Evolutionary conservation across 2,797 vertebrate species (phyloP), one percentile per base, ranked within the genome.

Genomic region (Chromobotia macracanthus): DNA sequence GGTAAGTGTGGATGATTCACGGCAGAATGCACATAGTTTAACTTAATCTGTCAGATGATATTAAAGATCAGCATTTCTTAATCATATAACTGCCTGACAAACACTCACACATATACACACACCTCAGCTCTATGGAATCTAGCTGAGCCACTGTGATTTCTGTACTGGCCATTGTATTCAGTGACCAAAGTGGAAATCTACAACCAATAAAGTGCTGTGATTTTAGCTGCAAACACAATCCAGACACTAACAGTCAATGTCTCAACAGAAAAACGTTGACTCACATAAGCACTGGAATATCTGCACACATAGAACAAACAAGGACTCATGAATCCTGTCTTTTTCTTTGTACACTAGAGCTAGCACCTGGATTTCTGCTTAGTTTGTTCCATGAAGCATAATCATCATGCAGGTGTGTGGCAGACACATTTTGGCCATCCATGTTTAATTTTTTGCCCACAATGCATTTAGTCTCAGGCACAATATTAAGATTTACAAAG

Each of bases 331-430:
- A 78, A 73, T 72, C 53, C 65, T 19, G 38, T 38, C 51, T 53
- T 13, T 68, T 11, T 28, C 51, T 6, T 46, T 35, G 61, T 19
- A 71, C 38, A 46, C 66, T 25, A 71, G 56, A 38, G 48, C 51
- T 71, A 56, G 56, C 76, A 78, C 76, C 76, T 63, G 67, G 76
- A 78, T 63, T 78, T 70, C 28, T 78, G 67, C 67, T 63, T 78
- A 63, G 28, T 51, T 71, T 78, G 76, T 70, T 53, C 56, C 67
- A 71, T 19, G 61, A 70, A 63, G 56, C 76, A 71, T 51, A 78
- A 71, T 70, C 76, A 71, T 61, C 44, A 9, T 23, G 55, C 76
- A 78, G 56, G 56, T 78, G 75, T 63, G 55, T 50, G 60, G 56
- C 44, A 78, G 46, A 51, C 3, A 13, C 18, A 8, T 3, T 3